Evolutionary conservation across 2,113 vertebrate species (phyloP).

Genomic region (Nothoprocta pentlandii): DNA sequence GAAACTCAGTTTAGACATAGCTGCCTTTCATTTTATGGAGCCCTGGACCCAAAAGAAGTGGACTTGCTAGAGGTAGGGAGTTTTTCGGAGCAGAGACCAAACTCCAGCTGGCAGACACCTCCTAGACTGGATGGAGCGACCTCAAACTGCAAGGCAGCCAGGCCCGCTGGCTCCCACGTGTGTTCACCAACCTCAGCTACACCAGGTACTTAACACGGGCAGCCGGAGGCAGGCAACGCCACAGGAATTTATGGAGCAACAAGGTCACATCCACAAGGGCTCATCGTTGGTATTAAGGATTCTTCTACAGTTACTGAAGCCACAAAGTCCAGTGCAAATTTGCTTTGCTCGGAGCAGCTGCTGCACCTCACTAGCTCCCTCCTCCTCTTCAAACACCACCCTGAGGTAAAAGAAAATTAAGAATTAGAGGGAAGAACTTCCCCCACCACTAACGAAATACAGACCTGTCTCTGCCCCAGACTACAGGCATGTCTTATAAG

Average conservation of each 20-base stretch:
- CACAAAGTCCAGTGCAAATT: no score
- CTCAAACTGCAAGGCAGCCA: fast-evolving
- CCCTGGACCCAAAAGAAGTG: not conserved
- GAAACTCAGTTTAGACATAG: fast-evolving
- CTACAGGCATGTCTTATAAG: not conserved
- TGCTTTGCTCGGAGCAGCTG: no score
- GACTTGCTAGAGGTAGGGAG: not conserved
- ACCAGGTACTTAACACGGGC: not conserved
- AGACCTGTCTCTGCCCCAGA: not conserved
- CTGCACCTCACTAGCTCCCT: not conserved
- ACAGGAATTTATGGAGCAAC: not conserved
- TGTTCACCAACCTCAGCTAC: no score
- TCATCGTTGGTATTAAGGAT: not conserved
- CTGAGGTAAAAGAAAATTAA: no score
- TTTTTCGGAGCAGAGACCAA: not conserved
- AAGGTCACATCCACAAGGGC: no score
- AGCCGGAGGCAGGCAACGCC: not conserved
- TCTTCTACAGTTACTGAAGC: not conserved
- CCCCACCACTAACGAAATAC: not conserved
- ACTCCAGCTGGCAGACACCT: not conserved
- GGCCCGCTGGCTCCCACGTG: no score
- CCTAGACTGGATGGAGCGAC: fast-evolving
- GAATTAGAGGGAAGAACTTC: not conserved
- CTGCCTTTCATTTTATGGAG: not conserved
- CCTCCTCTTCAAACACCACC: not conserved